Base-by-base conservation (phyloP, 2,113 vertebrate species). In the Ammodytes marinus region DNA sequence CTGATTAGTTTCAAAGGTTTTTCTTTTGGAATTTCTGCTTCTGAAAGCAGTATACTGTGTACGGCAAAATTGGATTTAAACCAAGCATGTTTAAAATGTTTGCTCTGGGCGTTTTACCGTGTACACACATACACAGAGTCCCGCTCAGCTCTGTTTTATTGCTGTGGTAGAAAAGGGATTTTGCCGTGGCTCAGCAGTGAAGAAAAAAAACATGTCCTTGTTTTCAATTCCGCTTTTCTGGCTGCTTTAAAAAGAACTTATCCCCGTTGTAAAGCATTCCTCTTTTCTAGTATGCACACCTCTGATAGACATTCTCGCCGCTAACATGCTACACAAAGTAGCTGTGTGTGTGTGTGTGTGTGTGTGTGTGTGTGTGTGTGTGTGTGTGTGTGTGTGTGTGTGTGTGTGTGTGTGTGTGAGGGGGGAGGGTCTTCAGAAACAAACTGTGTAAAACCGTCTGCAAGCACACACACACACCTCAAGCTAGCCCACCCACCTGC, bases 191-290 rank as follows among this genome's bases (percentile, higher is more conserved):
- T 90, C 55, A 43, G 66, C 63, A 11, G 54, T n/a, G 59, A 53
- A 78, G n/a, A 80, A 86, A 90, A 89, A 86, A 90, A 89, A 86
- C 59, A 84, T 53, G 64, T 76, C 67, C 67, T 73, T 81, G 74
- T 85, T 85, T 82, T 63, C 78, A 65, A 66, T 86, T 80, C 42
- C 2, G 2, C 63, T 72, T 75, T 71, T 49, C 37, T 10, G 52
- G 59, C 77, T 78, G 19, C 12, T 86, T 84, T 80, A 58, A 85
- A 27, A 84, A 73, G 73, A 76, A 67, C 58, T 69, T 73, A 63
- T 75, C 42, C 72, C 45, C 70, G 35, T 65, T 12, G 2, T 9
- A 4, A 35, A 75, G 39, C 49, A 77, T 69, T 84, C 60, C 64
- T 83, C 68, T 79, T 11, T 15, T 69, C 60, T 69, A 46, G 35